Evolutionary conservation across 2,113 vertebrate species (phyloP).

Genomic region (Prunella fulvescens): DNA sequence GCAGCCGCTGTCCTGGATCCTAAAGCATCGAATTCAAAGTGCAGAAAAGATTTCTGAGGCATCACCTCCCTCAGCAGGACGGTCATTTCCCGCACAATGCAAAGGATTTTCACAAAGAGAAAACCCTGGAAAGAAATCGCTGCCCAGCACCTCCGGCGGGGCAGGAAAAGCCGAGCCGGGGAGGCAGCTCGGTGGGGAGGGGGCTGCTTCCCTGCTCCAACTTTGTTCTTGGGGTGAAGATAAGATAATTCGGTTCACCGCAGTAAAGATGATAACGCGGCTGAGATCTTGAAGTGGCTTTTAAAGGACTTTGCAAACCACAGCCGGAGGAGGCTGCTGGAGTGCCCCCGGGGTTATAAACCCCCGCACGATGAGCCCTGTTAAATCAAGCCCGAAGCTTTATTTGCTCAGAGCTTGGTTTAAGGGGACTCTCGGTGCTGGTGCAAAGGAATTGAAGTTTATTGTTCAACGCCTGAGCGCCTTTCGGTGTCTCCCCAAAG

Average conservation of each 20-base stretch:
- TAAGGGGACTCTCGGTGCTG: not conserved
- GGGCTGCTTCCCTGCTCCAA: not conserved
- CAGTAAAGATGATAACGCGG: constrained; percentile 31
- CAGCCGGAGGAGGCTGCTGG: not conserved
- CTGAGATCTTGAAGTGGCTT: constrained; percentile 26
- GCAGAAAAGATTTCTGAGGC: not conserved
- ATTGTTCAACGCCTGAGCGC: constrained; percentile 44
- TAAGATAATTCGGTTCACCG: constrained; percentile 36
- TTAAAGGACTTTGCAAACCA: constrained; percentile 12
- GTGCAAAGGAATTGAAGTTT: constrained; percentile 18
- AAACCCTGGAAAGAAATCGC: not conserved
- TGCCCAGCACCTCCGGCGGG: not conserved
- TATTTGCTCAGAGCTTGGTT: not conserved
- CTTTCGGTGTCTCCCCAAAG: not conserved
- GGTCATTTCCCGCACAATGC: not conserved
- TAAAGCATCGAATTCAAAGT: not conserved
- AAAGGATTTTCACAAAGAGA: constrained; percentile 22
- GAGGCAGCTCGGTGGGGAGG: not conserved
- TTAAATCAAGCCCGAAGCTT: not conserved
- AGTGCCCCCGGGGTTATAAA: not conserved
- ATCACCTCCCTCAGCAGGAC: not conserved
- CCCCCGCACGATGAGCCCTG: not conserved
- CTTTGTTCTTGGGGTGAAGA: constrained; percentile 56
- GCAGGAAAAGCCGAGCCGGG: not conserved
- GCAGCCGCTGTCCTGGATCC: not conserved